phyloP scores from a whole-genome alignment of 1,140 invertebrate species.

The Achatina immaculata region DNA sequence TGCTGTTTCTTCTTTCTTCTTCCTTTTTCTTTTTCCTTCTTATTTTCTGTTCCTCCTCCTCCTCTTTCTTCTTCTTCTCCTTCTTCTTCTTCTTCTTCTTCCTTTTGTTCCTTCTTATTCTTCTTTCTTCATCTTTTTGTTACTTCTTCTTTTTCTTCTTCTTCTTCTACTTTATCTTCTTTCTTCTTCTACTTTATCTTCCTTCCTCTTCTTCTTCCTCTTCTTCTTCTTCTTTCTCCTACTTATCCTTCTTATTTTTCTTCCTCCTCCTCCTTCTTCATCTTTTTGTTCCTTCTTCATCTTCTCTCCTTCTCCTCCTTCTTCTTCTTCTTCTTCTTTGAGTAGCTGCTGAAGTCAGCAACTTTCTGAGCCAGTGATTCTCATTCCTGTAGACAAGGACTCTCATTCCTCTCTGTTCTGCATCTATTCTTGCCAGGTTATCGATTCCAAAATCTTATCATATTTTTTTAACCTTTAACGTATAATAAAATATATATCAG shows the following conservation, averaged over 20 bases:
- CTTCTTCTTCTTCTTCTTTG: background rate
- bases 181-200: background rate
- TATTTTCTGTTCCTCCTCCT: background rate
- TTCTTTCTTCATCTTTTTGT: background rate
- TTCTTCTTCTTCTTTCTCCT: background rate
- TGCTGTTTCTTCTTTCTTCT: background rate
- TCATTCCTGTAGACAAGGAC: background rate
- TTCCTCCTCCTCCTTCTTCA: background rate
- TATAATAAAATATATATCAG: too few relatives aligned
- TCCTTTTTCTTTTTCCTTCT: background rate
- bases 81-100: background rate
- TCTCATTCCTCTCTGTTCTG: background rate
- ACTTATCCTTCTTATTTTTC: background rate
- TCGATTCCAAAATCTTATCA: too few relatives aligned
- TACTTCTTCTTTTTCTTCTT: background rate
- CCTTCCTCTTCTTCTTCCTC: background rate
- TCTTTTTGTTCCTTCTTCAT: constrained; percentile 1
- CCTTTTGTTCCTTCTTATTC: background rate
- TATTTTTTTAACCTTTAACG: too few relatives aligned
- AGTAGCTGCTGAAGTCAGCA: background rate
- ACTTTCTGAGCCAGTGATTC: background rate
- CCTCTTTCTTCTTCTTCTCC: background rate
- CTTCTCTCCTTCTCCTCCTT: background rate
- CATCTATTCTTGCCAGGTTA: background rate
- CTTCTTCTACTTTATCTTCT: background rate